Base-by-base conservation (phyloP, 2,888 invertebrate species). In the Drosophila antonietae region DNA sequence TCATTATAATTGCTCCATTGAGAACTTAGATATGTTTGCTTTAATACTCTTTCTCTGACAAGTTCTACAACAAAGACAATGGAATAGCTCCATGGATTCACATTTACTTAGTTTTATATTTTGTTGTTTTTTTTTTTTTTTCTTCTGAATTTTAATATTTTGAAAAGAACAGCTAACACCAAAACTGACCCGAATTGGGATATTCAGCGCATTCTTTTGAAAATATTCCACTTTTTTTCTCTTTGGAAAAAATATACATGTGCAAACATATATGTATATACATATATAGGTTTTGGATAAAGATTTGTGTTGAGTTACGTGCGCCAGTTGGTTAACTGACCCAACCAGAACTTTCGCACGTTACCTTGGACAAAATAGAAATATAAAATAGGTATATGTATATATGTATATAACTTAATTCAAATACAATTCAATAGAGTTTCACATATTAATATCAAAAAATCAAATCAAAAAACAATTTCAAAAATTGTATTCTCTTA, bases 221-320 rank as follows among this genome's bases (percentile, higher is more conserved):
- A 74, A 78, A 88, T 90, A 87, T 87, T 89, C 55, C 73, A 85
- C 81, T 88, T 88, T 82, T 90, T 84, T 61, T 20, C 20, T 20
- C 20, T 20, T 28, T 14, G 28, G 6, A 12, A 39, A 37, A 39
- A 23, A 23, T 39, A 23, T 41, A 39, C n/a, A 39, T 28, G 3
- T 15, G 9, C 6, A 15, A 6, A 28, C 3, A 28, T 39, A 23
- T 23, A 23, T 55, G 3, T 23, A 55, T n/a, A 28, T 23, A 55
- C 12, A 28, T 18, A 39, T 39, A 23, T 39, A 39, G n/a, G 10
- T 15, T 55, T 39, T 20, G n/a, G 23, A 18, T 28, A 28, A 41
- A 37, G 31, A 28, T n/a, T 62, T 39, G 41, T 47, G 55, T 56
- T 23, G 23, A 15, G 23, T 28, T 55, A 55, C 47, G 44, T 33